Evolutionary conservation across 2,113 vertebrate genomes (phyloP).

Genomic region (Ptilonorhynchus violaceus): DNA sequence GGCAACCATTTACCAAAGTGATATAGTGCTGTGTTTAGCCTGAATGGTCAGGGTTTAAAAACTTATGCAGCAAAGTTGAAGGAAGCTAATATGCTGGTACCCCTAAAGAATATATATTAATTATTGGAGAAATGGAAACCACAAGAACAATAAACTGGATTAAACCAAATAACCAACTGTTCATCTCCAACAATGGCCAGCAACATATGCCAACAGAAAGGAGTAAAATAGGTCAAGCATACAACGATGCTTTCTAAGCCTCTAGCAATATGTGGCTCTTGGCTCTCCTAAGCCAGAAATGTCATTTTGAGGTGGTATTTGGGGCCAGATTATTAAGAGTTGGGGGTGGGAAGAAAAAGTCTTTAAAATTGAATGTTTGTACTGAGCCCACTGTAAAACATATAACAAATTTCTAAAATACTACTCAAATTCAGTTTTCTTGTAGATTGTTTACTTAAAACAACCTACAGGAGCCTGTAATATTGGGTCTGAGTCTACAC

Average conservation of each 20-base stretch:
- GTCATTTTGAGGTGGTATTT: not conserved
- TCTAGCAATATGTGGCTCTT: not conserved
- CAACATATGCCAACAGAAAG: conserved; percentile 23
- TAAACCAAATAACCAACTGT: not conserved
- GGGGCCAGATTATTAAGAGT: not conserved
- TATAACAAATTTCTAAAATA: conserved; percentile 40
- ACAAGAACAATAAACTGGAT: not conserved
- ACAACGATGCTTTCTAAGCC: not conserved
- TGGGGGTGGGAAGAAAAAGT: not conserved
- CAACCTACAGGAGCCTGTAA: not conserved
- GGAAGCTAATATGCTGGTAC: not conserved
- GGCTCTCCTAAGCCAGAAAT: not conserved
- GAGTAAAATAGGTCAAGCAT: conserved; percentile 14
- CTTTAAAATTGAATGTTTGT: not conserved
- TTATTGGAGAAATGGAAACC: not conserved
- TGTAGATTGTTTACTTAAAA: conserved; percentile 10
- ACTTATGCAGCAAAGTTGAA: not conserved
- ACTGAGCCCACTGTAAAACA: not conserved
- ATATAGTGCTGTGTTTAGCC: not conserved
- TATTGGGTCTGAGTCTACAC: not conserved
- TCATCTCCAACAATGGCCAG: not conserved
- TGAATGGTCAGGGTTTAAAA: not conserved
- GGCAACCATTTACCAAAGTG: not conserved
- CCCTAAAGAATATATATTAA: not conserved
- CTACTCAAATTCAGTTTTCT: conserved; percentile 38